Conservation (phyloP, 2,888 invertebrate genomes). For the Phymatocera aterrima region DNA sequence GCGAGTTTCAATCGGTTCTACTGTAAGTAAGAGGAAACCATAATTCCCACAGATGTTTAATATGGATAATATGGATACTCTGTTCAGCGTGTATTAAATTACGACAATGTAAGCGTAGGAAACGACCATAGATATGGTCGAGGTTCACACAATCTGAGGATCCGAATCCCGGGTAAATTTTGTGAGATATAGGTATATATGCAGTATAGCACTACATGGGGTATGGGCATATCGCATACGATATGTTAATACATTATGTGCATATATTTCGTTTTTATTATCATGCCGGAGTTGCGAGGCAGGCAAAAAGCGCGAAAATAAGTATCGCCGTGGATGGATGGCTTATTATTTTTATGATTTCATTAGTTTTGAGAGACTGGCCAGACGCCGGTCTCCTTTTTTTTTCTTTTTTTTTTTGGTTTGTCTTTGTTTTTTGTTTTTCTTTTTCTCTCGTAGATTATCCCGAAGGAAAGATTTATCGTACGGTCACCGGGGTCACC, state of each 20-base stretch:
- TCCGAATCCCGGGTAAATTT: constrained; percentile 17
- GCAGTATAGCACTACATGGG: background rate
- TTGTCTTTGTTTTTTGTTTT: background rate
- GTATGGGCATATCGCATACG: background rate
- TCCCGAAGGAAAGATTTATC: constrained; percentile 26
- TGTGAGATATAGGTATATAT: background rate
- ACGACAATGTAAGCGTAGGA: constrained; percentile 26
- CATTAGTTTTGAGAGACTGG: constrained; percentile 30
- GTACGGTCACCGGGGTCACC: constrained; percentile 20
- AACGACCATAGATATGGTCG: background rate
- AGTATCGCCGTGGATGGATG: constrained; percentile 3
- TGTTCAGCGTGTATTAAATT: constrained; percentile 24
- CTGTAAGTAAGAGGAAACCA: constrained; percentile 5
- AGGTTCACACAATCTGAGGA: background rate
- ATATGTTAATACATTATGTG: constrained; percentile 5
- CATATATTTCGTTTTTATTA: constrained; percentile 8
- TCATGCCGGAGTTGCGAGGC: background rate
- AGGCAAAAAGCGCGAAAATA: constrained; percentile 10
- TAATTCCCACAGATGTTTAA: constrained; percentile 8
- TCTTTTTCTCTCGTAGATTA: background rate
- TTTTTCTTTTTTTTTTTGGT: background rate
- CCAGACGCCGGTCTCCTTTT: background rate
- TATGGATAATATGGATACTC: background rate
- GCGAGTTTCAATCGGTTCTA: background rate
- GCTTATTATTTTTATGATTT: constrained; percentile 40